These are phyloP conservation scores for Holothuria glaberrima DNA, from an alignment of 35 echinoderm and acorn worm species.

Conservation along the genomic window DNA sequence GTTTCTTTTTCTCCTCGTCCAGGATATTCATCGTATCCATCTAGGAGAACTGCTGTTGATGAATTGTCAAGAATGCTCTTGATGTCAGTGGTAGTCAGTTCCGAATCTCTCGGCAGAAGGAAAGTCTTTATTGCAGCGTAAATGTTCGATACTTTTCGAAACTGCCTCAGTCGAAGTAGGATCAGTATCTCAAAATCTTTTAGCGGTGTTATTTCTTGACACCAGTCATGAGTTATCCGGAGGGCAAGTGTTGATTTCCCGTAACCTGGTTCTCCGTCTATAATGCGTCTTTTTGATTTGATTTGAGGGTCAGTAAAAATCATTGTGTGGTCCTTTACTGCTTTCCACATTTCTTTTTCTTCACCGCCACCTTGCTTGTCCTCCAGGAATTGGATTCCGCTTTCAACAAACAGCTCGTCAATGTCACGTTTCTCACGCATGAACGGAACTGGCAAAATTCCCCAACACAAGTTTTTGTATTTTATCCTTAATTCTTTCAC, in stretches of 20 bases:
- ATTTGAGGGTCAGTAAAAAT: too few relatives aligned
- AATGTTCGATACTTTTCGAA: neutral
- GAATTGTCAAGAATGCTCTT: neutral
- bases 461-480: too few relatives aligned
- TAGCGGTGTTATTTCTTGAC: neutral
- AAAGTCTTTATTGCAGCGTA: neutral
- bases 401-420: too few relatives aligned
- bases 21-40: constrained; percentile 13
- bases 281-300: neutral
- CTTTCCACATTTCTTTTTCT: too few relatives aligned
- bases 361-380: too few relatives aligned
- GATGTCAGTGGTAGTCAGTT: neutral
- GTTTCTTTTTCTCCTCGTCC: neutral
- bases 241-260: constrained; percentile 26
- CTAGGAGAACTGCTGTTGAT: neutral
- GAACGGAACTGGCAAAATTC: too few relatives aligned
- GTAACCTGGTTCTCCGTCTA: constrained; percentile 1
- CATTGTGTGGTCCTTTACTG: too few relatives aligned
- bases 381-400: too few relatives aligned
- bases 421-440: too few relatives aligned
- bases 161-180: neutral
- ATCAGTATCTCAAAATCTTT: neutral
- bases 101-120: neutral
- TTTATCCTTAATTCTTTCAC: too few relatives aligned
- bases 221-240: neutral